A percentile compares a stretch with the other conserved stretches of the same genome.
These are phyloP conservation scores for Aricia artaxerxes DNA, from an alignment of 2,888 invertebrate genomes.

Conservation along the genomic window DNA sequence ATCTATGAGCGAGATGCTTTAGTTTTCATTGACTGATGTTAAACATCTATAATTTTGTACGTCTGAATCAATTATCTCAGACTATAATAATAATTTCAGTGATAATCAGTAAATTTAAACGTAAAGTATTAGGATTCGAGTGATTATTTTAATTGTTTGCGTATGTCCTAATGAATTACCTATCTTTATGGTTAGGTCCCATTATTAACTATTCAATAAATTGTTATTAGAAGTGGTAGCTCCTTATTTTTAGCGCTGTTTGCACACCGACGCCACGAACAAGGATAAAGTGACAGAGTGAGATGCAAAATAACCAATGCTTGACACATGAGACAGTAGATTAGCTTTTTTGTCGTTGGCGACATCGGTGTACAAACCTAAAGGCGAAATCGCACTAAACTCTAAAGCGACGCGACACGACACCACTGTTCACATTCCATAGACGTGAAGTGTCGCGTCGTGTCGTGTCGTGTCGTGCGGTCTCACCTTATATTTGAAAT, in stretches of 20 bases:
- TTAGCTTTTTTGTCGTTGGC: no score
- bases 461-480: no score
- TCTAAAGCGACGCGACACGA: no score
- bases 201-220: not conserved
- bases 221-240: not conserved
- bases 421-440: no score
- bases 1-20: slow-evolving; percentile 45
- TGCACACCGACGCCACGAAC: not conserved
- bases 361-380: no score
- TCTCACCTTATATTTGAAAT: no score
- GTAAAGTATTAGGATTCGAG: not conserved
- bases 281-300: not conserved
- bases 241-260: not conserved
- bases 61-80: not conserved
- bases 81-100: not conserved
- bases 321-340: not conserved
- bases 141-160: not conserved
- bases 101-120: not conserved
- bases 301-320: not conserved
- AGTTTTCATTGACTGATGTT: slow-evolving; percentile 16
- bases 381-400: no score
- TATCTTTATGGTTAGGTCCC: not conserved
- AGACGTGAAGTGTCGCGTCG: no score
- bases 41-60: slow-evolving; percentile 15
- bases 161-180: not conserved